phyloP scores from a whole-genome alignment of 2,113 vertebrate genomes.

The Silurus meridionalis region DNA sequence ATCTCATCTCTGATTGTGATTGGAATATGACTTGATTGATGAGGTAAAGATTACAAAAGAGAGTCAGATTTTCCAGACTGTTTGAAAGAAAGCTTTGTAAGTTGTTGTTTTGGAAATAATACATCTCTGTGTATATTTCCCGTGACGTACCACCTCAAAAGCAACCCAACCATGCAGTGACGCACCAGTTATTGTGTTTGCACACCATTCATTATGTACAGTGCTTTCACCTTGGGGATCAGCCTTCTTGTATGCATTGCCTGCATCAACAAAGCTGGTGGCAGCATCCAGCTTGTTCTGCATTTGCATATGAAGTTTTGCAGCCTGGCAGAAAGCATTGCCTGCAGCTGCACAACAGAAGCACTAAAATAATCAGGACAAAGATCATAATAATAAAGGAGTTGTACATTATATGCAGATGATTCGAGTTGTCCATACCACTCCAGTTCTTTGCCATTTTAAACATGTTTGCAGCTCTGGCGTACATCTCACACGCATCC shows the following conservation, averaged over 20 bases:
- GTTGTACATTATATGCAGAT: constrained; percentile 13
- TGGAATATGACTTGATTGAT: neutral
- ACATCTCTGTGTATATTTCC: neutral
- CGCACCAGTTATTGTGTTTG: neutral
- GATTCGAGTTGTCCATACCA: constrained; percentile 69
- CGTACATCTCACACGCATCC: constrained; percentile 98
- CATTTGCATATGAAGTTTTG: constrained; percentile 96
- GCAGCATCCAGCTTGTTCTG: constrained; percentile 97
- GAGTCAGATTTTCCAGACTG: neutral
- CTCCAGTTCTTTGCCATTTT: constrained; percentile 99
- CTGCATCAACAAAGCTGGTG: constrained; percentile 95
- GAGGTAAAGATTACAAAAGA: neutral
- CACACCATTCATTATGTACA: neutral
- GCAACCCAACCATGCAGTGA: neutral
- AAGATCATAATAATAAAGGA: neutral
- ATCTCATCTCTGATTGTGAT: neutral
- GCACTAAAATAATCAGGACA: neutral
- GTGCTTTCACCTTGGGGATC: constrained; percentile 87
- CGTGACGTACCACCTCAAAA: neutral
- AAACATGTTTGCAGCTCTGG: constrained; percentile 98
- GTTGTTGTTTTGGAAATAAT: neutral
- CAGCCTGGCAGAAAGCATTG: constrained; percentile 93
- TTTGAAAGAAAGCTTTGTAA: neutral
- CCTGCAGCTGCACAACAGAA: constrained; percentile 79
- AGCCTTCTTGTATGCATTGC: constrained; percentile 97